Percentiles rank a stretch among this genome's conserved stretches.
Conservation (phyloP, 2,797 vertebrate species). For the Masticophis lateralis region DNA sequence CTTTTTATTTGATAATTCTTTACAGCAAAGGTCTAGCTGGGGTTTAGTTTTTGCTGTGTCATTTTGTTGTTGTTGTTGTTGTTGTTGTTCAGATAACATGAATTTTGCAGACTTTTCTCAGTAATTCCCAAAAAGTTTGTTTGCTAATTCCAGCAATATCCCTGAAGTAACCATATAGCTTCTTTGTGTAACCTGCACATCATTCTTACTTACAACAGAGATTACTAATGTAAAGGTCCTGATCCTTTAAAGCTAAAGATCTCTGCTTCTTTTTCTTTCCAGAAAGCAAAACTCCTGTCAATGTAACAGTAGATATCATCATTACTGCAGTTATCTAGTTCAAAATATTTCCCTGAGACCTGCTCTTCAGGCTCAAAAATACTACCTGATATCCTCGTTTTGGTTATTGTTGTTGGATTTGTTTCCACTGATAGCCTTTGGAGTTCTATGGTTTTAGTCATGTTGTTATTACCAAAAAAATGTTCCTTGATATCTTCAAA, state of each 20-base stretch:
- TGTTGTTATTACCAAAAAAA: conserved; percentile 78
- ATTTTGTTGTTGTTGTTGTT: background rate
- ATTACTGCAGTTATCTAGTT: conserved; percentile 75
- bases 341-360: conserved; percentile 46
- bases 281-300: conserved; percentile 94
- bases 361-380: conserved; percentile 48
- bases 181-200: background rate
- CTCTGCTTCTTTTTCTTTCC: conserved; percentile 97
- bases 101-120: background rate
- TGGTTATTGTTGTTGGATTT: conserved; percentile 67
- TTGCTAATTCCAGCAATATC: background rate
- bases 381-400: conserved; percentile 65
- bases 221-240: conserved; percentile 15
- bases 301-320: conserved; percentile 94
- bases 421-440: conserved; percentile 59
- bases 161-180: background rate
- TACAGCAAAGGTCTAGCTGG: background rate
- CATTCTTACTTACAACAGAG: background rate
- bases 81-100: background rate
- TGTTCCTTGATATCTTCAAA: conserved; percentile 91
- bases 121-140: background rate
- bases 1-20: background rate
- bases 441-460: conserved; percentile 19
- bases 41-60: background rate
- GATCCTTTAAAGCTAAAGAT: conserved; percentile 86